These are phyloP conservation scores for Anas platyrhynchos DNA, from an alignment of 2,113 vertebrate species.

Conservation along the genomic window DNA sequence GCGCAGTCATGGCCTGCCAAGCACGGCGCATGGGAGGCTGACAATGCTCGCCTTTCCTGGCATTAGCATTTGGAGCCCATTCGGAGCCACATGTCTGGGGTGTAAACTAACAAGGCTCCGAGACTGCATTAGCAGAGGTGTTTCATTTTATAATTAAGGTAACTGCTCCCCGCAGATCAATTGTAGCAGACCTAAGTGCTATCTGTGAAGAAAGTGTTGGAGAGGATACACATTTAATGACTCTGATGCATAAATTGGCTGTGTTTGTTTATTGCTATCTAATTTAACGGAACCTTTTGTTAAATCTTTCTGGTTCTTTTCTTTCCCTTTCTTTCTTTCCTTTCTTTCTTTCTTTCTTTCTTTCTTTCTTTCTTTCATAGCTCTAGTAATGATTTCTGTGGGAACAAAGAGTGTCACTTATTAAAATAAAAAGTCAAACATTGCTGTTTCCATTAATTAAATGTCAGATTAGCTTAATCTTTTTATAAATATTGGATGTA, in stretches of 20 bases:
- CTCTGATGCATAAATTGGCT: conserved; percentile 66
- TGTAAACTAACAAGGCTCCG: conserved; percentile 66
- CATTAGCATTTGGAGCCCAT: conserved; percentile 59
- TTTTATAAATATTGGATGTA: conserved; percentile 70
- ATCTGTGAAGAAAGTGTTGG: conserved; percentile 24
- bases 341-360: not conserved
- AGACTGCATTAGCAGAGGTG: conserved; percentile 66
- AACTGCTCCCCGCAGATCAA: conserved; percentile 72
- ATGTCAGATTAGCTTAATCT: conserved; percentile 70
- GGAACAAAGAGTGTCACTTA: conserved; percentile 53
- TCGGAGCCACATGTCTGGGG: conserved; percentile 49
- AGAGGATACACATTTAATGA: conserved; percentile 63
- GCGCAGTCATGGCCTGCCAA: not conserved
- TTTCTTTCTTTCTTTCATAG: not conserved
- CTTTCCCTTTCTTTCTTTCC: not conserved
- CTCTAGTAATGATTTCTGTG: conserved; percentile 48
- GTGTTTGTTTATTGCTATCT: conserved; percentile 76
- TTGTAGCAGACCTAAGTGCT: conserved; percentile 58
- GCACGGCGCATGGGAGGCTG: not conserved
- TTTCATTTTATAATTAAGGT: conserved; percentile 79
- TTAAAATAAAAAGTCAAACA: conserved; percentile 67
- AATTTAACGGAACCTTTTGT: conserved; percentile 76
- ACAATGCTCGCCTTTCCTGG: not conserved
- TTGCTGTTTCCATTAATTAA: conserved; percentile 63
- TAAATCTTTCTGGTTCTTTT: conserved; percentile 51